phyloP scores from a whole-genome alignment of 2,797 vertebrate species.

The Ciconia nigra region DNA sequence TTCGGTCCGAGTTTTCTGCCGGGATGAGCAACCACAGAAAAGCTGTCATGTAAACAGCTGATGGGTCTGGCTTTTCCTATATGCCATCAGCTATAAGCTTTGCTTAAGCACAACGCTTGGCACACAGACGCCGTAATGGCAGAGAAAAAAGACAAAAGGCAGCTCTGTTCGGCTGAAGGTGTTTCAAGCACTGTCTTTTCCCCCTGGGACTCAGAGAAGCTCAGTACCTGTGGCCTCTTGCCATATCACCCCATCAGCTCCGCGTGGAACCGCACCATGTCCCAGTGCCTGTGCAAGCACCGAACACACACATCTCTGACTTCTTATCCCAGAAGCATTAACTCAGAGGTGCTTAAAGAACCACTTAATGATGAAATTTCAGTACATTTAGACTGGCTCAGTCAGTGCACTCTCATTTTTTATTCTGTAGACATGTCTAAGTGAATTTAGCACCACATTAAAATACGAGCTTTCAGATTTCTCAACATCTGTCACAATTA shows the following conservation, averaged over 20 bases:
- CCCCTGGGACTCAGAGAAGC: not conserved
- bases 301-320: not conserved
- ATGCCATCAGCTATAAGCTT: not conserved
- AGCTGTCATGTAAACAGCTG: not conserved
- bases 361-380: not conserved
- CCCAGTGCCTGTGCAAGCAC: not conserved
- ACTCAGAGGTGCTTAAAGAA: not conserved
- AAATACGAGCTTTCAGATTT: not conserved
- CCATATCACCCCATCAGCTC: not conserved
- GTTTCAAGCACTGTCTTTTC: not conserved
- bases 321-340: not conserved
- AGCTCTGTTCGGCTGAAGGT: not conserved
- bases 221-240: rapidly evolving
- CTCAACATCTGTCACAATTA: not conserved
- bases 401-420: not conserved
- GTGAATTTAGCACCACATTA: not conserved
- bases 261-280: rapidly evolving
- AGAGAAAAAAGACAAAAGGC: not conserved
- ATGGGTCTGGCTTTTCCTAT: not conserved
- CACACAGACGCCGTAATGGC: too few species aligned
- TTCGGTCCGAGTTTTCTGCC: not conserved
- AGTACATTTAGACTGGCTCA: not conserved
- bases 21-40: not conserved
- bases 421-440: not conserved
- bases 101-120: not conserved